Base-by-base conservation (phyloP, 2,888 invertebrate species). In the Lypha dubia region DNA sequence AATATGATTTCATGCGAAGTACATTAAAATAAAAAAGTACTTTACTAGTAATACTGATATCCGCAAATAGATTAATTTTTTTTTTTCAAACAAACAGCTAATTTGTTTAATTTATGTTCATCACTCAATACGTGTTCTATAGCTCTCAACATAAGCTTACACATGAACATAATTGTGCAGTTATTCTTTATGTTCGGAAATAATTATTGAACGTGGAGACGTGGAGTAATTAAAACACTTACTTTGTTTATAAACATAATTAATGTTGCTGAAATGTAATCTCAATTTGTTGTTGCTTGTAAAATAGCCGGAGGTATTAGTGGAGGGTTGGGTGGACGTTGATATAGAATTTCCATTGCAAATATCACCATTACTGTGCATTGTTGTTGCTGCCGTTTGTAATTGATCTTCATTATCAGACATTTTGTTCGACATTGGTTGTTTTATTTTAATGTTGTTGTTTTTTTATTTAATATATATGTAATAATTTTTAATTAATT, bases 181-280 rank as follows among this genome's bases (percentile, higher is more conserved):
- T n/a, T n/a, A n/a, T n/a, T n/a, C n/a, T n/a, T n/a, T n/a, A n/a
- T n/a, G n/a, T n/a, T n/a, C n/a, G n/a, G n/a, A n/a, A n/a, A n/a
- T n/a, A n/a, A n/a, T n/a, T n/a, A n/a, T n/a, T n/a, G n/a, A n/a
- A n/a, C n/a, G n/a, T n/a, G n/a, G n/a, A n/a, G n/a, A n/a, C n/a
- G n/a, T n/a, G n/a, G n/a, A n/a, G 38, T 38, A 38, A n/a, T 22
- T 60, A 46, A 35, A n/a, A n/a, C n/a, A 87, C 88, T 87, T 80
- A 87, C 88, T 86, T 71, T 86, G 82, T 79, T 88, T 90, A 22
- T 86, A 24, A 46, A 80, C 86, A 82, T 90, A 91, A 84, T 85
- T 86, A n/a, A 91, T 87, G 77, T 90, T 87, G 32, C 84, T 87
- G 80, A 90, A 90, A 62, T 87, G 88, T 71, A 90, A 74, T 83